Percentiles rank a stretch among this genome's conserved stretches.
Evolutionary conservation across 2,888 invertebrate species (phyloP).

Genomic region (Hirtodrosophila confusa): DNA sequence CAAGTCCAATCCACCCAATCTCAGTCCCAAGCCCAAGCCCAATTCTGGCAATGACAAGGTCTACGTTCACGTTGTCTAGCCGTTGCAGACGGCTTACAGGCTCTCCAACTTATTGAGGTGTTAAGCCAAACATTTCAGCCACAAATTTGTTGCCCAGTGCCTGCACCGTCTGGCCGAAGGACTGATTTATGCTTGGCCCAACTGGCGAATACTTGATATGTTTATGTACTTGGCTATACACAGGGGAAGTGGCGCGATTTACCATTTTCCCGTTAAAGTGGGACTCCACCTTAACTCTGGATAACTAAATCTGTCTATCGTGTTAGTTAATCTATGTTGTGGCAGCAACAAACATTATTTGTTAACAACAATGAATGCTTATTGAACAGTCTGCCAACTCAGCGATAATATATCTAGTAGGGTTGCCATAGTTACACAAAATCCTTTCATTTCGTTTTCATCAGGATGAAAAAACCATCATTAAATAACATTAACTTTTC

Average conservation of each 20-base stretch:
- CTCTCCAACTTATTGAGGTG: constrained; percentile 64
- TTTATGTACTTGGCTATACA: constrained; percentile 16
- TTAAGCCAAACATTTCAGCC: constrained; percentile 53
- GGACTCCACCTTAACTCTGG: too few relatives aligned
- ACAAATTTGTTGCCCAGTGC: constrained; percentile 19
- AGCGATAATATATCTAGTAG: too few relatives aligned
- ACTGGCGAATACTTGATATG: constrained; percentile 45
- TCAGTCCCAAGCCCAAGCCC: constrained; percentile 2
- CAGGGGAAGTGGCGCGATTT: background rate
- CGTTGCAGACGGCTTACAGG: constrained; percentile 11
- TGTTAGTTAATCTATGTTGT: too few relatives aligned
- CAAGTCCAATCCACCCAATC: background rate
- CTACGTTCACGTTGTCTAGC: constrained; percentile 12
- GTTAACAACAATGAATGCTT: too few relatives aligned
- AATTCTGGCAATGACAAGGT: constrained; percentile 10
- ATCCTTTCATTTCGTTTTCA: too few relatives aligned
- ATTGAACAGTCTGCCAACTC: too few relatives aligned
- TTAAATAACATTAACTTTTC: too few relatives aligned
- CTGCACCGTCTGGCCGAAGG: background rate
- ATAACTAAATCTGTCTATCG: too few relatives aligned
- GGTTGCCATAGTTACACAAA: too few relatives aligned
- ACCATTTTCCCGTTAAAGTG: too few relatives aligned
- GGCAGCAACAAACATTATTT: too few relatives aligned
- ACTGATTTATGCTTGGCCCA: constrained; percentile 38
- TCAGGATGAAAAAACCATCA: too few relatives aligned